Evolutionary conservation across 2,888 invertebrate species (phyloP), one percentile per base, ranked within the genome.

Genomic region (Diarsia mendica): DNA sequence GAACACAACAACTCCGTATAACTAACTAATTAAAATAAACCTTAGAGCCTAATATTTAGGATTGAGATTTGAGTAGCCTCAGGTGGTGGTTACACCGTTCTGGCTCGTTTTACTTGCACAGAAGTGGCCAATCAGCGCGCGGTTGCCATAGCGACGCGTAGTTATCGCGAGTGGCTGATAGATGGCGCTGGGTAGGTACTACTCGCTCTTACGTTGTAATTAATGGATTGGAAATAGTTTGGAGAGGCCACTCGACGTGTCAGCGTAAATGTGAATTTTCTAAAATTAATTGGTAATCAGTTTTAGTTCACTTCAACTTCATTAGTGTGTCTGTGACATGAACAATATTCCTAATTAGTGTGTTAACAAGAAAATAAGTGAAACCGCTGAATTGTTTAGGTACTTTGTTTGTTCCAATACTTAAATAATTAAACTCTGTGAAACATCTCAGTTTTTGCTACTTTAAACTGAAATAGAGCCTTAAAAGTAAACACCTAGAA

Each of bases 41-140:
- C 89, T 89, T 93, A 92, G 48, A 0, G 0, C 0, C 2, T n/a
- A 66, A 68, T 3, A 3, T 3, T 76, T 91, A 95, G 90, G 92
- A 90, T 90, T 87, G 87, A 91, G 88, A 91, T 92, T 94, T 84
- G 87, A 91, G 89, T 91, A 87, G 85, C 77, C 70, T 70, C 72
- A 77, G 64, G 76, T 79, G 90, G 88, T 80, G 87, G 91, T 94
- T 94, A 90, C 83, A 84, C 72, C 91, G 87, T 92, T 94, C 83
- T 84, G 89, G 72, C 74, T 77, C 81, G 89, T 79, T 77, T 77
- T 76, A 79, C 81, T 81, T 73, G 78, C 69, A 82, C 76, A 89
- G 92, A 94, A 95, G 95, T 94, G 94, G 95, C 96, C 95, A 95
- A 96, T 96, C 94, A 95, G 94, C 91, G 93, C 88, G 85, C 91